Conservation (phyloP, 2,888 invertebrate genomes). For the Chouioia cunea region DNA sequence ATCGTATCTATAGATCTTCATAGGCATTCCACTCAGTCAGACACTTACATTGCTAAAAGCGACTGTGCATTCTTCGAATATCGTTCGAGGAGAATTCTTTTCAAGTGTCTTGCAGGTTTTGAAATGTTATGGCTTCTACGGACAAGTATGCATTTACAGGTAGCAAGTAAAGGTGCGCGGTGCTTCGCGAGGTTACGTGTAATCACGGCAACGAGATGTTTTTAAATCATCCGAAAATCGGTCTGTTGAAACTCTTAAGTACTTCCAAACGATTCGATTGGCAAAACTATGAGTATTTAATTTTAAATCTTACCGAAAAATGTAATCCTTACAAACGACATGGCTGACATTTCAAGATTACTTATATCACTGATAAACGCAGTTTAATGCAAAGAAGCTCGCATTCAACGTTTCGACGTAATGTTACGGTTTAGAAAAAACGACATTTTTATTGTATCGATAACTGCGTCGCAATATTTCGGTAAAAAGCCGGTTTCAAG, state of each 20-base stretch:
- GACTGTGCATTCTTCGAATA: constrained; percentile 24
- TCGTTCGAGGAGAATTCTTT: constrained; percentile 26
- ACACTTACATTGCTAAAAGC: not conserved
- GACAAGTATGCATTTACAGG: not conserved
- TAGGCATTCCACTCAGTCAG: too few relatives aligned
- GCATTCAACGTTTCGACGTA: too few relatives aligned
- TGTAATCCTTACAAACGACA: constrained; percentile 6
- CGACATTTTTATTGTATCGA: too few relatives aligned
- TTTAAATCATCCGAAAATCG: constrained; percentile 23
- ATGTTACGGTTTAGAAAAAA: too few relatives aligned
- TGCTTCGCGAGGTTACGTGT: not conserved
- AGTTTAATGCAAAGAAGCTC: too few relatives aligned
- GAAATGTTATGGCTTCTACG: constrained; percentile 26
- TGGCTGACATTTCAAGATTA: not conserved
- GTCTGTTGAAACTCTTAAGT: constrained; percentile 29
- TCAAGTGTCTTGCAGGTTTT: not conserved
- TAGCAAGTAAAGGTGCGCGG: too few relatives aligned
- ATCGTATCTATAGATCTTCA: too few relatives aligned
- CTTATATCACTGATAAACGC: too few relatives aligned
- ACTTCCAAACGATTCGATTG: too few relatives aligned
- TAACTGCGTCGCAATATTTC: too few relatives aligned
- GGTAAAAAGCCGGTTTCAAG: too few relatives aligned
- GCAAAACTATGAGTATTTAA: constrained; percentile 25
- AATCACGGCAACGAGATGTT: constrained; percentile 7
- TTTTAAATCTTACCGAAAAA: constrained; percentile 10